Evolutionary conservation across 2,797 vertebrate species (phyloP).

Genomic region (Distichodus sexfasciatus): DNA sequence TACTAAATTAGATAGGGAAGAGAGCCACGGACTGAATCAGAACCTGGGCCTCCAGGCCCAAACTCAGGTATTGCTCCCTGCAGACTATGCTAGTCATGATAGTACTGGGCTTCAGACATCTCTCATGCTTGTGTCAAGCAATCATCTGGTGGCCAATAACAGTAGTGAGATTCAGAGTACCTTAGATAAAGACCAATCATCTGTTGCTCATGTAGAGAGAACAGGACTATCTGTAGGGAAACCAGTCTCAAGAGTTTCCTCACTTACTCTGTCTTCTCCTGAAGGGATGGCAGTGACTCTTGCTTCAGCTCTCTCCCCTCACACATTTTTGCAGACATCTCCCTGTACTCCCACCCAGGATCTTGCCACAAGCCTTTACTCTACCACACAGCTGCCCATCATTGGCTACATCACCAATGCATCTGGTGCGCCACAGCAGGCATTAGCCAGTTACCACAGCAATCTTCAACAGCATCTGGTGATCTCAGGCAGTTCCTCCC

Average conservation of each 20-base stretch:
- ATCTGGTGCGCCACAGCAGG: conserved; percentile 82
- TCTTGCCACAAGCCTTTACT: conserved; percentile 87
- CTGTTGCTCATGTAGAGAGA: conserved; percentile 83
- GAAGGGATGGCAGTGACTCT: conserved; percentile 76
- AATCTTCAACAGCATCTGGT: conserved; percentile 92
- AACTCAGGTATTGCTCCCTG: conserved; percentile 85
- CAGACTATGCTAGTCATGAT: conserved; percentile 82
- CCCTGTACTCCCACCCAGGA: conserved; percentile 83
- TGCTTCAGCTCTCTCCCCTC: conserved; percentile 74
- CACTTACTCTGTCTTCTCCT: conserved; percentile 77
- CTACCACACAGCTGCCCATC: conserved; percentile 86
- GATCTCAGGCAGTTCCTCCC: conserved; percentile 90
- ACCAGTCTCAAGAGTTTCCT: conserved; percentile 80
- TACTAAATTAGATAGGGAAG: conserved; percentile 54
- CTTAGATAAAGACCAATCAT: conserved; percentile 79
- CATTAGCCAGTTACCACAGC: conserved; percentile 87
- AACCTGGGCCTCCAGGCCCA: conserved; percentile 88
- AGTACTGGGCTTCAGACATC: conserved; percentile 86
- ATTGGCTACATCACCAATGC: conserved; percentile 85
- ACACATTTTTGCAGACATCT: conserved; percentile 90
- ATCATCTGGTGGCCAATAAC: conserved; percentile 72
- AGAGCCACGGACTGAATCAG: conserved; percentile 59
- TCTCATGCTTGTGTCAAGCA: conserved; percentile 89
- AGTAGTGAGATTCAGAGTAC: conserved; percentile 77
- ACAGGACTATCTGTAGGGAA: conserved; percentile 86